Evolutionary conservation across 2,113 vertebrate genomes (phyloP).

Genomic region (Pitta sordida): DNA sequence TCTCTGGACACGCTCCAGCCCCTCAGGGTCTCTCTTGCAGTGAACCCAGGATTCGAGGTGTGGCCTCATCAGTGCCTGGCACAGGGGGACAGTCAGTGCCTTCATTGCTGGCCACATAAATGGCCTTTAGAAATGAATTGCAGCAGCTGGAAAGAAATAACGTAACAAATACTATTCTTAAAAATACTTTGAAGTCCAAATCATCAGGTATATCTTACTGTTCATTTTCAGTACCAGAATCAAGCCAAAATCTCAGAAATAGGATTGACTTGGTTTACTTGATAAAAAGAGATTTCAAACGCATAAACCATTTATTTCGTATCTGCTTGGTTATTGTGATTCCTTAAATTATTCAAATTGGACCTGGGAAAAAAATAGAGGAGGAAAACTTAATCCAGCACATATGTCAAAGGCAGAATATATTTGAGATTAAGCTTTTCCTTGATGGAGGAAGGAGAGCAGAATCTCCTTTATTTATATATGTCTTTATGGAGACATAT

Average conservation of each 20-base stretch:
- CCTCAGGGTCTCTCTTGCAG: neutral
- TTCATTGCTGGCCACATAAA: rapidly evolving
- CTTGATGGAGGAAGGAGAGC: neutral
- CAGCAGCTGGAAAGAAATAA: neutral
- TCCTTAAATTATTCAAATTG: neutral
- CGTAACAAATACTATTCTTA: neutral
- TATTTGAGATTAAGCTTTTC: neutral
- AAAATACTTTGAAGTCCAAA: neutral
- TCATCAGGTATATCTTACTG: neutral
- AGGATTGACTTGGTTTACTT: neutral
- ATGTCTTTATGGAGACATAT: no score
- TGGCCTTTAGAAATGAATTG: neutral
- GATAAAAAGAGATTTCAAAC: neutral
- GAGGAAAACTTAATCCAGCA: neutral
- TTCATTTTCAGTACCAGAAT: neutral
- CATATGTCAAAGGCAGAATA: neutral
- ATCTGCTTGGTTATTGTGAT: neutral
- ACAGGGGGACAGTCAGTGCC: rapidly evolving
- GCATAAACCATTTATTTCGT: neutral
- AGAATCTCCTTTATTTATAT: neutral
- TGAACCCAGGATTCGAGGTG: neutral
- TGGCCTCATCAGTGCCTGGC: neutral
- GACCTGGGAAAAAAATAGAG: neutral
- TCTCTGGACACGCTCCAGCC: neutral
- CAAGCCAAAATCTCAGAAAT: neutral